Evolutionary conservation across 1,140 invertebrate species (phyloP), one percentile per base, ranked within the genome.

Genomic region (Aphis gossypii): DNA sequence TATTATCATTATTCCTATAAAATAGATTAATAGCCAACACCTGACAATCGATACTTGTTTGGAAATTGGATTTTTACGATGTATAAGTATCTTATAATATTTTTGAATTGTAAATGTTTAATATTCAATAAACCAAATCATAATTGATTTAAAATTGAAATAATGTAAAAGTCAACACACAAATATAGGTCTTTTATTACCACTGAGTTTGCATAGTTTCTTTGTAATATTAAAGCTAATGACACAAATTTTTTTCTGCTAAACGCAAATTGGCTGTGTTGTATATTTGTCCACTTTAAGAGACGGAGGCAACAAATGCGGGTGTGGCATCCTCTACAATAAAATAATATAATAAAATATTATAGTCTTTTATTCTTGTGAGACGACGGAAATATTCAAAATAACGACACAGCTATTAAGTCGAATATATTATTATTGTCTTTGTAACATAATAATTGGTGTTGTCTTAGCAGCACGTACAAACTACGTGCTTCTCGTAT

Each of bases 361-460:
- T 41, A 76, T 76, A n/a, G 60, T n/a, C n/a, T 76, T 76, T 51
- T 14, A 76, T 76, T 76, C 60, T 76, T 30, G 14, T n/a, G 30
- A 76, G 60, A 76, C 30, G n/a, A 76, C 60, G n/a, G n/a, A 76
- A 76, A 76, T 76, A 76, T 76, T 76, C n/a, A n/a, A 68, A 76
- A 76, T n/a, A 76, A 76, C 60, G 60, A 76, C 60, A 76, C 14
- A 18, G 30, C 30, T 11, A 60, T 76, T 76, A 76, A 76, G 60
- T n/a, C 30, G 60, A n/a, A 35, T n/a, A 76, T 76, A 76, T 76
- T 76, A 68, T 68, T 68, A n/a, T 76, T 76, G 60, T 76, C 60
- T 76, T 76, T 76, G 60, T 76, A n/a, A 76, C 60, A 76, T 76
- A 51, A 41, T 46, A 68, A 76, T 76, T 76, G n/a, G 60, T n/a